These are phyloP conservation scores for Peromyscus maniculatus DNA, from an alignment of 2,113 vertebrate genomes.

Conservation along the genomic window DNA sequence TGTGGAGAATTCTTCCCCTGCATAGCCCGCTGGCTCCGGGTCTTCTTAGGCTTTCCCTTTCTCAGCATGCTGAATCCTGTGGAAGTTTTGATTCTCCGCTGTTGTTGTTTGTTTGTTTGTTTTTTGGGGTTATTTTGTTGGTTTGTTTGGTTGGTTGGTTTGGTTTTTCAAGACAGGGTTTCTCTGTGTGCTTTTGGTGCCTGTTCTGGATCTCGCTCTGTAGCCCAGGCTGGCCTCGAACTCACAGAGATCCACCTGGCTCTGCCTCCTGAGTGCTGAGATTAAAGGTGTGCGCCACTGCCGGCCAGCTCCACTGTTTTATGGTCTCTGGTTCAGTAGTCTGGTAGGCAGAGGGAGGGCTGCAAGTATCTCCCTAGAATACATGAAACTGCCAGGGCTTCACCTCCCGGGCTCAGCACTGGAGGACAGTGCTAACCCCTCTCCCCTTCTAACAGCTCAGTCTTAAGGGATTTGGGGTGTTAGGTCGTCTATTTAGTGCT, in stretches of 20 bases:
- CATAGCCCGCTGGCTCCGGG: no score
- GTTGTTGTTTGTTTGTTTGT: no score
- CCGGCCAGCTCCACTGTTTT: not conserved
- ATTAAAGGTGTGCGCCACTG: no score
- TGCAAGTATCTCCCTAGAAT: not conserved
- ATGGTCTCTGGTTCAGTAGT: not conserved
- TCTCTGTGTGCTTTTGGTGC: no score
- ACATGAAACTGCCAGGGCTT: not conserved
- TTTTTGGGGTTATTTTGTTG: no score
- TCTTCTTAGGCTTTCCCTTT: not conserved
- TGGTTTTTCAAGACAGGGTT: no score
- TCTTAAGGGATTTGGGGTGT: not conserved
- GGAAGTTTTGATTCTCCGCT: not conserved
- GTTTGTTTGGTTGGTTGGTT: no score
- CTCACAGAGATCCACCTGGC: no score
- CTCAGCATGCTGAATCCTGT: not conserved
- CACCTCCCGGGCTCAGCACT: not conserved
- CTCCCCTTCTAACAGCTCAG: not conserved
- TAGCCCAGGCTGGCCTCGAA: no score
- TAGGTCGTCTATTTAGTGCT: not conserved
- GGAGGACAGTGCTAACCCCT: not conserved
- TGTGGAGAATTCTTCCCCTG: not conserved
- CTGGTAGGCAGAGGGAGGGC: not conserved
- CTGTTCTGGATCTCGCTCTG: no score
- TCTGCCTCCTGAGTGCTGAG: no score